phyloP scores from a whole-genome alignment of 1,140 invertebrate genomes.

The Caenorhabditis latens region DNA sequence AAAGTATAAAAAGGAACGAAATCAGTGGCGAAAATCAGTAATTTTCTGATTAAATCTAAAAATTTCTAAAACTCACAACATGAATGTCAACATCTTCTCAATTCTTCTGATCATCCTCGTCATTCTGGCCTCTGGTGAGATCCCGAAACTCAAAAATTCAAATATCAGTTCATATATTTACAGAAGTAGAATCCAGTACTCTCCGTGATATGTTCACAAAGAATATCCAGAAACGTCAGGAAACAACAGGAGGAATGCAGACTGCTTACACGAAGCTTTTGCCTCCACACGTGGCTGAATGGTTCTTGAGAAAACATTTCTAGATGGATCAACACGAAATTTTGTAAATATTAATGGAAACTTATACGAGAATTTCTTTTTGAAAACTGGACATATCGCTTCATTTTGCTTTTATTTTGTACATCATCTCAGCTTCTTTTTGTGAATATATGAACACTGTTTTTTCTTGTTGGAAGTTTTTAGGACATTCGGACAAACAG shows the following conservation, averaged over 20 bases:
- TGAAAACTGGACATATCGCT: too few relatives aligned
- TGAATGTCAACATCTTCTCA: background rate
- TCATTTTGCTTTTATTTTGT: too few relatives aligned
- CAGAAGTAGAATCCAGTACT: background rate
- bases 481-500: too few relatives aligned
- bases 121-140: background rate
- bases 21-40: too few relatives aligned
- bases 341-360: too few relatives aligned
- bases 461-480: too few relatives aligned
- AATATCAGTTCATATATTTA: background rate
- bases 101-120: background rate
- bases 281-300: conserved; percentile 23
- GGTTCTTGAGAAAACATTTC: conserved; percentile 32
- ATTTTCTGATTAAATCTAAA: background rate
- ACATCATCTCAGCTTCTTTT: too few relatives aligned
- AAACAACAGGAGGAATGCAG: conserved; percentile 37
- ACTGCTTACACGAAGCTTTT: conserved; percentile 14
- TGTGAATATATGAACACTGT: too few relatives aligned
- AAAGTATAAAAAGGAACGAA: background rate
- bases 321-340: background rate
- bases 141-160: background rate
- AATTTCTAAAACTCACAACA: background rate
- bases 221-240: conserved; percentile 23
- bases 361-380: too few relatives aligned
- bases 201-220: conserved; percentile 38